Conservation (phyloP, 2,113 vertebrate species). For the Coptodon rendalli region DNA sequence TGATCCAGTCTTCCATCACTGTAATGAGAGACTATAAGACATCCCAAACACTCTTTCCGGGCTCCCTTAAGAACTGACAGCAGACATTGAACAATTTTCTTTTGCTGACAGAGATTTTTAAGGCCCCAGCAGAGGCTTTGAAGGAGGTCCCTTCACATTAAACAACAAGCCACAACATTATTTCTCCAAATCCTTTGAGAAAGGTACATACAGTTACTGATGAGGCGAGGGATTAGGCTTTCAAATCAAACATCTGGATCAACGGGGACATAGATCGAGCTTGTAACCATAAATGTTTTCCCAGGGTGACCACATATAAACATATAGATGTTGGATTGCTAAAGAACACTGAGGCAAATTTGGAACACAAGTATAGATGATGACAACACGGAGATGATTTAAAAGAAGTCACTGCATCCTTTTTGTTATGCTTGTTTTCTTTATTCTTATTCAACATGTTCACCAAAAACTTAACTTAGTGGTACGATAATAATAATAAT, state of each 20-base stretch:
- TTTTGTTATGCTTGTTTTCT: not conserved
- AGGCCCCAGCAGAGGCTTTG: not conserved
- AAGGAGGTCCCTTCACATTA: not conserved
- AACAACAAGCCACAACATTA: not conserved
- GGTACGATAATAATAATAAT: rapidly evolving
- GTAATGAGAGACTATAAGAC: constrained; percentile 32
- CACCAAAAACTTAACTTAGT: not conserved
- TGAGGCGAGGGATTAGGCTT: not conserved
- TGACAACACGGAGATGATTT: not conserved
- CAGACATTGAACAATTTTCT: constrained; percentile 12
- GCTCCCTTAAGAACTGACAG: not conserved
- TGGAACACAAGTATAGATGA: not conserved
- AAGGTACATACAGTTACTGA: not conserved
- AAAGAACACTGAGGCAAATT: not conserved
- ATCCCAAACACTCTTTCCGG: constrained; percentile 5
- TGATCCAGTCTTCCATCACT: constrained; percentile 31
- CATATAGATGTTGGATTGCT: not conserved
- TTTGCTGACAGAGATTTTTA: not conserved
- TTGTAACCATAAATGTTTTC: not conserved
- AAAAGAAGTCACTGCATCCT: not conserved
- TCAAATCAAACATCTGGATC: constrained; percentile 6
- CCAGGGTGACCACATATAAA: not conserved
- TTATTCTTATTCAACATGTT: not conserved
- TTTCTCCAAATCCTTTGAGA: not conserved
- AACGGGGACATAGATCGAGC: not conserved